Conservation (phyloP, 2,113 vertebrate genomes). For the Neogobius melanostomus region DNA sequence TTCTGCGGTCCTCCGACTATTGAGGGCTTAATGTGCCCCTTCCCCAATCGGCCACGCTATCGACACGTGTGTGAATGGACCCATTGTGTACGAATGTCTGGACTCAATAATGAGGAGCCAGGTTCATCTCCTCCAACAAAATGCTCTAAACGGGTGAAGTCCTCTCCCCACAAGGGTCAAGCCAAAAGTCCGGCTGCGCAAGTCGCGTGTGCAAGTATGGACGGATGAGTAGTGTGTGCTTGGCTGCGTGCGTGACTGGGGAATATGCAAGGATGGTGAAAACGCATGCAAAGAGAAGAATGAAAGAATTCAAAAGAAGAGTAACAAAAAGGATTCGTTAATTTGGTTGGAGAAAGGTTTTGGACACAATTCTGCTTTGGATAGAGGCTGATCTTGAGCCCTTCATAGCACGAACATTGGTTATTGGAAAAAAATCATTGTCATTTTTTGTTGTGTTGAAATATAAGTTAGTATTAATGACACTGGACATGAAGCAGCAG, state of each 20-base stretch:
- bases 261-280: conserved; percentile 81
- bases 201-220: conserved; percentile 85
- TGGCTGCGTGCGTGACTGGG: conserved; percentile 74
- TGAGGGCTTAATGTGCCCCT: conserved; percentile 77
- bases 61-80: conserved; percentile 91
- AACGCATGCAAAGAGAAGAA: conserved; percentile 82
- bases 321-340: conserved; percentile 65
- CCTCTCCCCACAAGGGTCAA: conserved; percentile 60
- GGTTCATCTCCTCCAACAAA: conserved; percentile 83
- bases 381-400: conserved; percentile 82
- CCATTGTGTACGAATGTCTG: conserved; percentile 90
- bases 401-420: conserved; percentile 81
- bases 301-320: conserved; percentile 64
- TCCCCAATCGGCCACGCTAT: conserved; percentile 85
- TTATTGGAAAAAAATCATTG: conserved; percentile 59
- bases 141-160: conserved; percentile 80
- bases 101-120: conserved; percentile 86
- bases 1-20: conserved; percentile 85
- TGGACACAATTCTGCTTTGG: conserved; percentile 81
- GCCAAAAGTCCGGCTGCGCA: conserved; percentile 82
- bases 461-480: conserved; percentile 88
- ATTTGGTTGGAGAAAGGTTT: conserved; percentile 53
- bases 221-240: conserved; percentile 83
- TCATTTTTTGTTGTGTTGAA: conserved; percentile 64
- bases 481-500: conserved; percentile 96